Evolutionary conservation across 2,113 vertebrate species (phyloP).

Genomic region (Phrynosoma blainvillii): DNA sequence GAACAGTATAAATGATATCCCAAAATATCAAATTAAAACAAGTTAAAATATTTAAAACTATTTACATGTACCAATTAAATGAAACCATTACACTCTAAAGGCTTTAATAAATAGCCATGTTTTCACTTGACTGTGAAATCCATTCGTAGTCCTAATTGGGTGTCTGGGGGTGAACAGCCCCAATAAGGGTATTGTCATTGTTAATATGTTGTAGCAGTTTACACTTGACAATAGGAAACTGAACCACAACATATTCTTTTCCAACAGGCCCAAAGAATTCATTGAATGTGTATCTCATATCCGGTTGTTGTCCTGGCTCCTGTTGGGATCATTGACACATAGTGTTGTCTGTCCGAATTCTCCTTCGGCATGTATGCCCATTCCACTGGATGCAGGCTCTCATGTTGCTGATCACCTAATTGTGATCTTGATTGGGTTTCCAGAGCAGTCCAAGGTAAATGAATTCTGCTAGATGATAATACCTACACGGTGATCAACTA

Average conservation of each 20-base stretch:
- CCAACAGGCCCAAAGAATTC: constrained; percentile 94
- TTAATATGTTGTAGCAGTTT: neutral
- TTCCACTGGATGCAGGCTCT: constrained; percentile 97
- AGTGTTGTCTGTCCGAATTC: constrained; percentile 93
- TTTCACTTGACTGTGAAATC: too few species aligned
- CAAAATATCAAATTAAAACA: too few species aligned
- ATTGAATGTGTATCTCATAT: constrained; percentile 98
- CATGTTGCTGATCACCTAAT: constrained; percentile 98
- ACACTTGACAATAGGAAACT: constrained; percentile 25
- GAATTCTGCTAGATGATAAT: constrained; percentile 49
- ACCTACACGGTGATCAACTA: neutral
- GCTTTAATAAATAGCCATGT: too few species aligned
- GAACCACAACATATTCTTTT: constrained; percentile 47
- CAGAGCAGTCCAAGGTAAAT: constrained; percentile 97
- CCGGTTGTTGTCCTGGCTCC: constrained; percentile 96
- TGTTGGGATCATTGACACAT: constrained; percentile 95
- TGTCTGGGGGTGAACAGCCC: neutral
- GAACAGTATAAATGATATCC: too few species aligned
- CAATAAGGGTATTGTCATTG: neutral
- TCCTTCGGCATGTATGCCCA: constrained; percentile 92
- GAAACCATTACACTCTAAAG: too few species aligned
- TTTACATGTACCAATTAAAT: too few species aligned
- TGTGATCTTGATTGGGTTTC: constrained; percentile 98
- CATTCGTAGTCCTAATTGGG: too few species aligned
- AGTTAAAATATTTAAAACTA: too few species aligned